Evolutionary conservation across 2,797 vertebrate species (phyloP), one percentile per base, ranked within the genome.

Genomic region (Uromys caudimaculatus): DNA sequence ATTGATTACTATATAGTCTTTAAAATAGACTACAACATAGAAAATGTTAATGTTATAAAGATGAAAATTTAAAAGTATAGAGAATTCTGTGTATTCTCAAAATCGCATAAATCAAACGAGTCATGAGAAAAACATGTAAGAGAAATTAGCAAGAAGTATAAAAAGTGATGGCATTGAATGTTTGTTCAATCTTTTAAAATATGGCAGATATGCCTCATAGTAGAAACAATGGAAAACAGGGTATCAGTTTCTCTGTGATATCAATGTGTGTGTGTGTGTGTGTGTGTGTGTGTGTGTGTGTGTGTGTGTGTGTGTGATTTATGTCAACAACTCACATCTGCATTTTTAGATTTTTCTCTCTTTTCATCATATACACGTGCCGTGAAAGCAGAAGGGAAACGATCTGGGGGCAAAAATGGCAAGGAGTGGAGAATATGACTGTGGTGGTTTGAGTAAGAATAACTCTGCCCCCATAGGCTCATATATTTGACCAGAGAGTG

Each of bases 171-270:
- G 35, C 3, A 88, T 1, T 90, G 17, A 10, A 56, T 87, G 10
- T 78, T 79, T 67, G 1, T 52, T 10, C 3, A 19, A 75, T 77
- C 44, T 92, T 96, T 85, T 77, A 88, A 95, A 92, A 92, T 76
- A 58, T 52, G 35, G 58, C 0, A 71, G 44, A 73, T 69, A 81
- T 54, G 38, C 81, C 83, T 95, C n/a, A 86, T 79, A 89, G 82
- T 64, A 86, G 32, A 95, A 73, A 89, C 32, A 86, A 69, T n/a
- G n/a, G 6, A 27, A 67, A 50, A 69, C 16, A 86, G n/a, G 24
- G 69, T 50, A 35, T 85, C 60, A 60, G 56, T 44, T 84, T 84
- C 16, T n/a, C 21, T 82, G n/a, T 58, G n/a, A 6, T 41, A 56
- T 35, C 27, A 29, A 6, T 56, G 56, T 17, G 16, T 56, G 56